Conservation (phyloP, 2,113 vertebrate genomes). For the human (Homo sapiens) region DNA sequence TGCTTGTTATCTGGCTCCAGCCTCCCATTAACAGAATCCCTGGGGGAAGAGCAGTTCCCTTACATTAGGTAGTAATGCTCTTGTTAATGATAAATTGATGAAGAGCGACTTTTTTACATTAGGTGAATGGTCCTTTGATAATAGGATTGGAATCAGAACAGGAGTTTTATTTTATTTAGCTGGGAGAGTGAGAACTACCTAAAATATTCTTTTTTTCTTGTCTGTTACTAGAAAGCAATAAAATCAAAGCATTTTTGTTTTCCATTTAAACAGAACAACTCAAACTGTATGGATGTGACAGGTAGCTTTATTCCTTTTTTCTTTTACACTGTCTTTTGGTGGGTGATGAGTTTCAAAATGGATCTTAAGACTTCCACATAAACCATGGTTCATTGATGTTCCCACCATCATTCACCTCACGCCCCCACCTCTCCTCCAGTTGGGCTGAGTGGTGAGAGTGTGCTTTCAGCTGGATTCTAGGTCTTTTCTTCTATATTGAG, state of each 20-base stretch:
- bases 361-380: background rate
- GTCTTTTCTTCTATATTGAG: background rate
- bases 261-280: slow-evolving; percentile 80
- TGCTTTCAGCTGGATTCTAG: background rate
- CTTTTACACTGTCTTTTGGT: background rate
- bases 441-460: background rate
- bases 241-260: slow-evolving; percentile 80
- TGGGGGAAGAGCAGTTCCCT: slow-evolving; percentile 86
- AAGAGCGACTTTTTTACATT: slow-evolving; percentile 92
- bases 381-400: background rate
- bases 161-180: slow-evolving; percentile 86
- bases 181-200: slow-evolving; percentile 90
- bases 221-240: slow-evolving; percentile 79
- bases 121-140: slow-evolving; percentile 92
- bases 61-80: slow-evolving; percentile 89
- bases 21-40: slow-evolving; percentile 89
- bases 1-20: slow-evolving; percentile 86
- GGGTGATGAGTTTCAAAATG: background rate
- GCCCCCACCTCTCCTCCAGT: accelerated
- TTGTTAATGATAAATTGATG: slow-evolving; percentile 98
- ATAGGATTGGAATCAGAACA: slow-evolving; percentile 92
- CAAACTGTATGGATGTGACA: slow-evolving; percentile 57
- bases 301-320: slow-evolving; percentile 21
- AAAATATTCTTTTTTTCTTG: slow-evolving; percentile 84
- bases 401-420: background rate